Evolutionary conservation across 2,797 vertebrate genomes (phyloP), one percentile per base, ranked within the genome.

Genomic region (Esox masquinongy): DNA sequence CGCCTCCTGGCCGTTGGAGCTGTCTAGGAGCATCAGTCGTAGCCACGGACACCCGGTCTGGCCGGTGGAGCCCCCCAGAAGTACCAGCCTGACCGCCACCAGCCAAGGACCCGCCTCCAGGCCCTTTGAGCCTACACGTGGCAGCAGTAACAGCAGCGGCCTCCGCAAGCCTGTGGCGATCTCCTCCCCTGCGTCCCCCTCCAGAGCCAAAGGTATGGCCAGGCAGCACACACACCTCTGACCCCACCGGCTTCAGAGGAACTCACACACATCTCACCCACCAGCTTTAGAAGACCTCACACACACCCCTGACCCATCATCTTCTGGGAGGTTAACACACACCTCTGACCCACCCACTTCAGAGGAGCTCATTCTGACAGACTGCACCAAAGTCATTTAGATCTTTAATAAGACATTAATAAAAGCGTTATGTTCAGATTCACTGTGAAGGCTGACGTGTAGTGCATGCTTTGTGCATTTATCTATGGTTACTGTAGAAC

Each of bases 191-290:
- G 63, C 94, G 7, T 95, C 95, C 75, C 91, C 95, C 3, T 92
- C 93, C 1, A 90, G 92, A 90, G 88, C 90, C 74, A 96, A 94
- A 96, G 95, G 95, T 96, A 92, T 88, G 90, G 70, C 51, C 47
- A 36, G 66, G 14, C 16, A 49, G 29, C 68, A 70, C 63, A 67
- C 39, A 49, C 59, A 53, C 94, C 77, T 95, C 95, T 6, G 95
- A 96, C 75, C 88, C 95, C 83, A 95, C 94, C 69, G 95, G 96
- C 88, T 47, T 47, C 12, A 47, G 43, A 5, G 43, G 43, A 47
- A 5, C 43, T 47, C 68, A 70, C 73, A 67, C 39, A 64, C 59
- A 53, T 94, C 77, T 95, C 95, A 74, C 88, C 95, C 83, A 95
- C 94, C 70, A 95, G 96, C 88, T 47, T 47, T 14, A 43, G 43